These are phyloP conservation scores for Cebidichthys violaceus DNA, from an alignment of 2,113 vertebrate species.

Conservation along the genomic window DNA sequence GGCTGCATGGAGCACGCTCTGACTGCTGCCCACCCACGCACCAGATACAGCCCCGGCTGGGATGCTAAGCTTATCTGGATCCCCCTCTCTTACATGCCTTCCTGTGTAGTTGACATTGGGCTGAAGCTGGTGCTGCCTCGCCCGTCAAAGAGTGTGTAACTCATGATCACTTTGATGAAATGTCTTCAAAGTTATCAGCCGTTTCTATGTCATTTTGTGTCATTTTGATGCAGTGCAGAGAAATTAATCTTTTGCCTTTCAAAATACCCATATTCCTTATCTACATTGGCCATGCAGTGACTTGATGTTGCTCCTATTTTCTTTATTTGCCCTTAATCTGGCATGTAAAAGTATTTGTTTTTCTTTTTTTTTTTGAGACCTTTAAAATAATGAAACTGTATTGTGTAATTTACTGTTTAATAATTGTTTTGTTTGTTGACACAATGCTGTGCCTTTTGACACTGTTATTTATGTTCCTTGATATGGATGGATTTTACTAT, in stretches of 20 bases:
- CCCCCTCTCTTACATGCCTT: conserved; percentile 92
- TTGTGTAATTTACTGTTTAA: conserved; percentile 19
- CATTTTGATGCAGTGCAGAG: not conserved
- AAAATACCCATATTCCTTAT: conserved; percentile 31
- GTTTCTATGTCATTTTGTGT: conserved; percentile 6
- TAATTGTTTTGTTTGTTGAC: conserved; percentile 39
- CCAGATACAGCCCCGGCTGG: conserved; percentile 94
- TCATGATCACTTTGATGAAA: not conserved
- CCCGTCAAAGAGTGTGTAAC: conserved; percentile 83
- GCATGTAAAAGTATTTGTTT: not conserved
- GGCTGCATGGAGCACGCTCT: conserved; percentile 92
- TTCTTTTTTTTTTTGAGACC: not conserved
- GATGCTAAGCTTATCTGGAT: conserved; percentile 96
- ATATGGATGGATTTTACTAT: conserved; percentile 20
- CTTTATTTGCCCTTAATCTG: conserved; percentile 20
- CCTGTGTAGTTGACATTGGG: conserved; percentile 86
- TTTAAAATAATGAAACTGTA: conserved; percentile 1
- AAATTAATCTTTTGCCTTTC: conserved; percentile 16
- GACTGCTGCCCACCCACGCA: conserved; percentile 86
- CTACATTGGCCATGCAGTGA: conserved; percentile 9
- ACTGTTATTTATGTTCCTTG: conserved; percentile 41
- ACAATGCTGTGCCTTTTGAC: conserved; percentile 44
- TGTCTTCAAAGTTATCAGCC: conserved; percentile 13
- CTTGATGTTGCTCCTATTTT: conserved; percentile 2
- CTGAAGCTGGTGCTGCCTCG: conserved; percentile 88